Evolutionary conservation across 1,140 invertebrate species (phyloP).

Genomic region (Asbolus verrucosus): DNA sequence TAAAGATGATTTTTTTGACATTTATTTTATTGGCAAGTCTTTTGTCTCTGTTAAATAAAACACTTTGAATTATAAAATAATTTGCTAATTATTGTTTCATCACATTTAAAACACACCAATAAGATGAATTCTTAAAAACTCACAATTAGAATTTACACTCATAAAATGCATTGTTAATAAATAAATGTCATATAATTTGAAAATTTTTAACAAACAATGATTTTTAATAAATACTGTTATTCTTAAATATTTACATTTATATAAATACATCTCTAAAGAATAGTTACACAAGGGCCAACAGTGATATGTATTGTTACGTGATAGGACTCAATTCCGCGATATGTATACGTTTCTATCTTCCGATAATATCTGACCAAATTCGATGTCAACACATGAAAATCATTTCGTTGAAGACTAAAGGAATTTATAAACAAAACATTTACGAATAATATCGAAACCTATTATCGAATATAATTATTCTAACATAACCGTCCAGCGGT

Average conservation of each 20-base stretch:
- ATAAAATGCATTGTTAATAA: constrained; percentile 3
- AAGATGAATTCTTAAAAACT: constrained; percentile 33
- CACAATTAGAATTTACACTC: constrained; percentile 31
- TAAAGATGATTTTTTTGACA: constrained; percentile 37
- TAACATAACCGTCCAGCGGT: constrained; percentile 44
- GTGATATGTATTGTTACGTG: constrained; percentile 53
- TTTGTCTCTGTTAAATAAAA: constrained; percentile 47
- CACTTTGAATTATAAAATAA: constrained; percentile 30
- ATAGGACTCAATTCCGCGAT: constrained; percentile 52
- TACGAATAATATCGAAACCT: constrained; percentile 2
- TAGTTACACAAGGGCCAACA: constrained; percentile 48
- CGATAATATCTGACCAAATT: background rate
- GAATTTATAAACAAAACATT: background rate
- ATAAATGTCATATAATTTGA: constrained; percentile 5
- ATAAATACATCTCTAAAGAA: constrained; percentile 19
- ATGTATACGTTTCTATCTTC: constrained; percentile 45
- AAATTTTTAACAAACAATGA: constrained; percentile 32
- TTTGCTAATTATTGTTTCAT: constrained; percentile 52
- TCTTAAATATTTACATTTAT: constrained; percentile 43
- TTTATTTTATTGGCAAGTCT: constrained; percentile 46
- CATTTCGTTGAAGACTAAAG: constrained; percentile 38
- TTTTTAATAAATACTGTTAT: constrained; percentile 45
- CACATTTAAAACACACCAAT: constrained; percentile 52
- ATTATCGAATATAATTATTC: too few species aligned
- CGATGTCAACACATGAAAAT: constrained; percentile 33